Percentiles rank a stretch among this genome's conserved stretches.
These are phyloP conservation scores for Rhadinocentrus ornatus DNA, from an alignment of 2,797 vertebrate species.

Conservation along the genomic window DNA sequence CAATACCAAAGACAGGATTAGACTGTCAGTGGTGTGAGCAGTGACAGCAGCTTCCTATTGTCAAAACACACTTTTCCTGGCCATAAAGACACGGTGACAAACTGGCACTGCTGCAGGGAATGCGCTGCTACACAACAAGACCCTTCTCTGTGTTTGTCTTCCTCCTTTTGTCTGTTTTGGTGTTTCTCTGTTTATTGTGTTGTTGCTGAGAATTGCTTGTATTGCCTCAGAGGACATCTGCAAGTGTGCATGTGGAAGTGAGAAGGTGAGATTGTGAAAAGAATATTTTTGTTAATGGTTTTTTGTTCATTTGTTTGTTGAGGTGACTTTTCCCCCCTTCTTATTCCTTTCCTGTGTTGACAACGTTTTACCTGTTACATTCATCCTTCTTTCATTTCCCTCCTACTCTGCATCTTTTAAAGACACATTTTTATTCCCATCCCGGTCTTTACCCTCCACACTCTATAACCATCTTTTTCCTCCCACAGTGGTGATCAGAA, in stretches of 20 bases:
- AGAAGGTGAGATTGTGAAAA: constrained; percentile 4
- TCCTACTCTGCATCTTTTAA: constrained; percentile 51
- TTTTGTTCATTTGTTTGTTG: background rate
- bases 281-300: constrained; percentile 8
- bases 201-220: constrained; percentile 7
- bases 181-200: constrained; percentile 24
- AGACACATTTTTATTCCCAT: constrained; percentile 57
- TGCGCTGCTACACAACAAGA: constrained; percentile 28
- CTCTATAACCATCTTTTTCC: constrained; percentile 59
- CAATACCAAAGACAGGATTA: constrained; percentile 42
- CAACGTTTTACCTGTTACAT: constrained; percentile 21
- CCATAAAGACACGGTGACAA: constrained; percentile 56
- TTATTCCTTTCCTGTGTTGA: background rate
- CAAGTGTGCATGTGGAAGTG: constrained; percentile 1
- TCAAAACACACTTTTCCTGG: constrained; percentile 60
- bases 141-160: constrained; percentile 14
- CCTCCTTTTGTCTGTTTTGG: background rate
- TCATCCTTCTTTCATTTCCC: constrained; percentile 29
- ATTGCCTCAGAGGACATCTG: constrained; percentile 23
- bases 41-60: constrained; percentile 38
- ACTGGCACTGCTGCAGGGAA: constrained; percentile 46
- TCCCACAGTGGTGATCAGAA: constrained; percentile 68
- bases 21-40: constrained; percentile 26
- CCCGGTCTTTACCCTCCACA: constrained; percentile 63
- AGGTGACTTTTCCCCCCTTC: background rate